Evolutionary conservation across 2,888 invertebrate genomes (phyloP).

Genomic region (Lysandra coridon): DNA sequence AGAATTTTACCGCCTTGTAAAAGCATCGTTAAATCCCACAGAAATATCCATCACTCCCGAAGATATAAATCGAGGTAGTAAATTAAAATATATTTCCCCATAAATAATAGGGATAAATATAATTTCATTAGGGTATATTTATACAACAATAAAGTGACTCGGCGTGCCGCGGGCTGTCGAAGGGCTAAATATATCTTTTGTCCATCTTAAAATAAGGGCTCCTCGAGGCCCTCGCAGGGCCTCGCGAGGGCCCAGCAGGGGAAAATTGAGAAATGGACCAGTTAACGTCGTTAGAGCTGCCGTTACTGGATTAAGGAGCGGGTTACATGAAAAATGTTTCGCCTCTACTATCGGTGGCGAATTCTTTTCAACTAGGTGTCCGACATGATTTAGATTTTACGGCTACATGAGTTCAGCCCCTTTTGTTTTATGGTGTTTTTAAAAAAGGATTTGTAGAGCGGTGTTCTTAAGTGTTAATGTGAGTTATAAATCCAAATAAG

Average conservation of each 20-base stretch:
- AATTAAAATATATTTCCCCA: conserved; percentile 19
- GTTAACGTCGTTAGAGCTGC: conserved; percentile 76
- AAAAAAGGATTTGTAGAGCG: background rate
- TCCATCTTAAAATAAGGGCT: conserved; percentile 67
- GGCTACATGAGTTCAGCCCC: background rate
- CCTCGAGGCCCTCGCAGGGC: conserved; percentile 44
- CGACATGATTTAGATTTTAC: conserved; percentile 18
- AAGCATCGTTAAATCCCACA: background rate
- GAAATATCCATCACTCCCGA: conserved; percentile 3
- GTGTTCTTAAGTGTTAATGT: background rate
- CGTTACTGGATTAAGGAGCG: conserved; percentile 63
- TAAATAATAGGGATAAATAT: conserved; percentile 28
- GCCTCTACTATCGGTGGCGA: conserved; percentile 48
- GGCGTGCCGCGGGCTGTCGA: conserved; percentile 61
- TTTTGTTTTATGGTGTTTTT: conserved; percentile 1
- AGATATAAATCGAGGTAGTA: conserved; percentile 11
- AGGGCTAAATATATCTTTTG: conserved; percentile 67
- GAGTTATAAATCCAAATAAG: background rate
- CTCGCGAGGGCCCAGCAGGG: conserved; percentile 39
- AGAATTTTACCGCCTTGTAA: conserved; percentile 11
- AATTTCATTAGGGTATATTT: conserved; percentile 43
- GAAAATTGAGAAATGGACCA: conserved; percentile 81
- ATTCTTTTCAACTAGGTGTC: conserved; percentile 27
- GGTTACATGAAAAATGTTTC: conserved; percentile 72
- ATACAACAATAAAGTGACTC: conserved; percentile 67